phyloP scores from a whole-genome alignment of 2,113 vertebrate species.

The Cephalopterus ornatus region DNA sequence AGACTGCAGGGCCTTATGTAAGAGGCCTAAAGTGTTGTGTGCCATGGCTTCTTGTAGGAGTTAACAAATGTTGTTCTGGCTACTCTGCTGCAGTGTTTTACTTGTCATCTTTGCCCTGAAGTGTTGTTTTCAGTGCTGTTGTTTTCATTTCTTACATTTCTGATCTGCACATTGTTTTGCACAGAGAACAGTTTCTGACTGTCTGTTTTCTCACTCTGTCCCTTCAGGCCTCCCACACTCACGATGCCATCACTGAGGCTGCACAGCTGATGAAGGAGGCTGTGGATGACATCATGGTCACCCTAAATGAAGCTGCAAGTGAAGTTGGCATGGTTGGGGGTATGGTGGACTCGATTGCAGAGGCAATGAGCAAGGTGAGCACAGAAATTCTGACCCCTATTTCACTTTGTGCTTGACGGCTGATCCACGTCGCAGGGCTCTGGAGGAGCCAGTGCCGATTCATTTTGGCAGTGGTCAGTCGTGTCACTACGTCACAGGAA shows the following conservation, averaged over 20 bases:
- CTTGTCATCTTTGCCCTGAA: background rate
- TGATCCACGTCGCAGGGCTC: fast-evolving
- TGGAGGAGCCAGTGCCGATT: background rate
- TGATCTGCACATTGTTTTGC: fast-evolving
- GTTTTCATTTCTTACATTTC: background rate
- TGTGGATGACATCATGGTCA: constrained; percentile 97
- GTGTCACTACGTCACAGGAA: background rate
- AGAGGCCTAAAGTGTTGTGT: background rate
- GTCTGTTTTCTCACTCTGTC: background rate
- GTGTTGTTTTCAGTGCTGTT: background rate
- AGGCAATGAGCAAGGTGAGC: constrained; percentile 92
- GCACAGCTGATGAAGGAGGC: constrained; percentile 97
- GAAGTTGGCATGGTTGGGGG: constrained; percentile 96
- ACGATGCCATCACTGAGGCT: constrained; percentile 92
- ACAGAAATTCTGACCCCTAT: background rate
- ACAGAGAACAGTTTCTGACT: background rate
- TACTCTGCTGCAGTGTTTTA: background rate
- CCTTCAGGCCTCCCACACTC: constrained; percentile 90
- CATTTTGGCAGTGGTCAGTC: background rate
- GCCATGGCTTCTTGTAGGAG: background rate
- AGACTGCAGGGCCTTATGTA: background rate
- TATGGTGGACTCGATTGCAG: constrained; percentile 95
- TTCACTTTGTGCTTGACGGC: background rate
- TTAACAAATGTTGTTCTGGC: background rate
- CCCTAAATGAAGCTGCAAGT: constrained; percentile 94